Evolutionary conservation across 2,888 invertebrate genomes (phyloP).

Genomic region (Gortyna flavago): DNA sequence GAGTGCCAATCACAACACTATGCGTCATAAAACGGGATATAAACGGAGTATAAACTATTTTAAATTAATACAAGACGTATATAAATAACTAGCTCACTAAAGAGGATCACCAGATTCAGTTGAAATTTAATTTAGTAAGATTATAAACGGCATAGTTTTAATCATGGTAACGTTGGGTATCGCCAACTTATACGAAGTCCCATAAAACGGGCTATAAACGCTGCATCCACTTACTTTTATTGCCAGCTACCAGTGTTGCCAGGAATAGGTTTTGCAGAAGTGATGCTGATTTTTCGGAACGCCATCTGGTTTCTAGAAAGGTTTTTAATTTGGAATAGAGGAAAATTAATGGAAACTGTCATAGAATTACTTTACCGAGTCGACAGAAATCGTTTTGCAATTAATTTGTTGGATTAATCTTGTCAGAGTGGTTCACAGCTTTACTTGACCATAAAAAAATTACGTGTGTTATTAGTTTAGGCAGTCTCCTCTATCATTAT

Average conservation of each 20-base stretch:
- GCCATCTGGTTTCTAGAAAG: slow-evolving; percentile 32
- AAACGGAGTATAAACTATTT: slow-evolving; percentile 69
- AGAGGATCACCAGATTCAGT: slow-evolving; percentile 69
- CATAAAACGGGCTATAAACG: slow-evolving; percentile 83
- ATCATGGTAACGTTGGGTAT: slow-evolving; percentile 76
- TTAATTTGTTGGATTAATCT: slow-evolving; percentile 17
- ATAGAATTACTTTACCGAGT: slow-evolving; percentile 4
- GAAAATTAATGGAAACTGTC: slow-evolving; percentile 27
- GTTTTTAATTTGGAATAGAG: slow-evolving; percentile 22
- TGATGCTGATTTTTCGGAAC: slow-evolving; percentile 42
- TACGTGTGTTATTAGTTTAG: neutral
- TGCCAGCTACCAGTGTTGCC: slow-evolving; percentile 69
- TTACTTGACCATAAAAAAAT: neutral
- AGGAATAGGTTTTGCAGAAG: slow-evolving; percentile 56
- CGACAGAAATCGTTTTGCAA: neutral
- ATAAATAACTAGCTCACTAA: slow-evolving; percentile 74
- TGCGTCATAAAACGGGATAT: slow-evolving; percentile 71
- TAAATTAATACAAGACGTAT: slow-evolving; percentile 74
- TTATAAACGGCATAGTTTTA: slow-evolving; percentile 79
- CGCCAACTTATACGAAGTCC: slow-evolving; percentile 79
- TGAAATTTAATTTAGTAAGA: slow-evolving; percentile 81
- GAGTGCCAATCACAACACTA: slow-evolving; percentile 77
- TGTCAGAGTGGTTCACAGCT: neutral
- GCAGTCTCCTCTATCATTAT: neutral
- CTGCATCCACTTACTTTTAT: slow-evolving; percentile 85